Percentiles rank a stretch among this genome's conserved stretches.
These are phyloP conservation scores for Oceanites oceanicus DNA, from an alignment of 2,113 vertebrate species.

Conservation along the genomic window DNA sequence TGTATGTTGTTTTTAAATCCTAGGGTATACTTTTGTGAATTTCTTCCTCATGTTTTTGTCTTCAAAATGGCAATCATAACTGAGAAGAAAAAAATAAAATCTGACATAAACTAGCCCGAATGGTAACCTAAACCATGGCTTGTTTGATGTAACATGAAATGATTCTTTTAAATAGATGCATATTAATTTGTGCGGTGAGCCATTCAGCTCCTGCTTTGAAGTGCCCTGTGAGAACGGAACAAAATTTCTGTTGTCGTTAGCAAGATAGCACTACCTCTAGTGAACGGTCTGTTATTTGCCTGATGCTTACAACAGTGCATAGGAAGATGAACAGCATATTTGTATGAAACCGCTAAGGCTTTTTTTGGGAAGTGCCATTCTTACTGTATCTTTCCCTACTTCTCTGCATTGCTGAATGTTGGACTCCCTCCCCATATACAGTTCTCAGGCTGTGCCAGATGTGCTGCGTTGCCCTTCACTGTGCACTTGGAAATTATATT, in stretches of 20 bases:
- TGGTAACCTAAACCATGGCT: not conserved
- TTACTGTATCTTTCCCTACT: not conserved
- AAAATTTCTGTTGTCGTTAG: not conserved
- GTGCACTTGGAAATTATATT: not conserved
- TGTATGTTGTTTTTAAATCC: not conserved
- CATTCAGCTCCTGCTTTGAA: not conserved
- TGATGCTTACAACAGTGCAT: not conserved
- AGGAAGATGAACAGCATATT: not conserved
- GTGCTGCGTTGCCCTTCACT: not conserved
- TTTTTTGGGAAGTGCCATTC: not conserved
- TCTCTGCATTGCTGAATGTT: not conserved
- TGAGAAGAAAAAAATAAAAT: not conserved
- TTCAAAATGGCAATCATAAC: not conserved
- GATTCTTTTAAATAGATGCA: not conserved
- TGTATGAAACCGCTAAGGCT: not conserved
- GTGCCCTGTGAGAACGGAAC: not conserved
- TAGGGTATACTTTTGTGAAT: not conserved
- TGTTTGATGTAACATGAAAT: not conserved
- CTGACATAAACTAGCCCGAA: not conserved
- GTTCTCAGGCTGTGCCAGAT: not conserved
- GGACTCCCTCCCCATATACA: not conserved
- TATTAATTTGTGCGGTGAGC: not conserved
- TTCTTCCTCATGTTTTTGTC: not conserved
- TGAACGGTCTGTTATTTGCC: not conserved
- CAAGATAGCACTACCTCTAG: not conserved